Percentiles rank a stretch among this genome's conserved stretches.
These are phyloP conservation scores for Melieria omissa DNA, from an alignment of 2,888 invertebrate genomes.

Conservation along the genomic window DNA sequence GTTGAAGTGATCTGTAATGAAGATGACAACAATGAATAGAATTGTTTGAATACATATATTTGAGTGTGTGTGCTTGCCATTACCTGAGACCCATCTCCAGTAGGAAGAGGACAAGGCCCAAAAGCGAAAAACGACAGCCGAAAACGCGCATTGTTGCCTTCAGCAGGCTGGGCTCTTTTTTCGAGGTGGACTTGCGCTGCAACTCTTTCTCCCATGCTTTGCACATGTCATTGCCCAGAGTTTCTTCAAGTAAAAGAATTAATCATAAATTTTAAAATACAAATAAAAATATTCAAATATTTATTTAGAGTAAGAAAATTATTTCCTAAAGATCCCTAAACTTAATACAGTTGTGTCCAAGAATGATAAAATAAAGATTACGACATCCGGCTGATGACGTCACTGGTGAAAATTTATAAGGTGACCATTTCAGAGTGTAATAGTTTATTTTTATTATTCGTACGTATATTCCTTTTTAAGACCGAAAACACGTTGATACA, in stretches of 20 bases:
- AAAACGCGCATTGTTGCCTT: constrained; percentile 70
- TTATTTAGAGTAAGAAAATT: not conserved
- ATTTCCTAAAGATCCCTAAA: no score
- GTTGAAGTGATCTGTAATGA: constrained; percentile 71
- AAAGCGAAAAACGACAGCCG: constrained; percentile 70
- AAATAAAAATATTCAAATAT: not conserved
- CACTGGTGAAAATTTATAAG: no score
- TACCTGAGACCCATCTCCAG: constrained; percentile 73
- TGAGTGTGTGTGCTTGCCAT: not conserved
- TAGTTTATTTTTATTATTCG: no score
- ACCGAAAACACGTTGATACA: no score
- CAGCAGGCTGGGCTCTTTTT: constrained; percentile 67
- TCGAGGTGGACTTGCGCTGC: constrained; percentile 58
- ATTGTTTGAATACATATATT: not conserved
- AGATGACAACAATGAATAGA: constrained; percentile 11
- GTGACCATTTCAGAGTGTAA: no score
- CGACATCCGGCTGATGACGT: no score
- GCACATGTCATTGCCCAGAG: constrained; percentile 72
- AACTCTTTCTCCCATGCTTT: constrained; percentile 72
- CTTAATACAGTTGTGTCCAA: no score
- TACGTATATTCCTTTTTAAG: no score
- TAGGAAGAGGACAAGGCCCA: constrained; percentile 71
- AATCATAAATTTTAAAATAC: not conserved
- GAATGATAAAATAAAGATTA: no score
- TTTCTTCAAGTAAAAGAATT: constrained; percentile 52